Conservation (phyloP, 2,888 invertebrate species). For the Drosophila atripex region DNA sequence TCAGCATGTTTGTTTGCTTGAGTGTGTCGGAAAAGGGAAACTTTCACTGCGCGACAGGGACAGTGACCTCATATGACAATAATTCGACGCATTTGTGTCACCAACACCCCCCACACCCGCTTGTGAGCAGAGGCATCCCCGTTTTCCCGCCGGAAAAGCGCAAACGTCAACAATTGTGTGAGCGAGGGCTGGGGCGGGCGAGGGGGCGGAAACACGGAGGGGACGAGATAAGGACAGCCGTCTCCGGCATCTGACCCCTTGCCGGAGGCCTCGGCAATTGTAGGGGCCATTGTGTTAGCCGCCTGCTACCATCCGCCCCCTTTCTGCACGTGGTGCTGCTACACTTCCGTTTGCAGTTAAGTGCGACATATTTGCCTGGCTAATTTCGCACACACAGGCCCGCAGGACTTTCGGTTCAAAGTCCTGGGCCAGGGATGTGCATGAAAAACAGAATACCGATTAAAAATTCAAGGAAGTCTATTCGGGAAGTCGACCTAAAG, state of each 20-base stretch:
- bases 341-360: constrained; percentile 73
- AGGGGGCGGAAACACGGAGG: neutral
- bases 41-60: constrained; percentile 73
- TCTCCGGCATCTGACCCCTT: constrained; percentile 30
- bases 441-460: neutral
- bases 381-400: constrained; percentile 61
- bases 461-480: neutral
- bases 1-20: constrained; percentile 29
- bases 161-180: constrained; percentile 77
- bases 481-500: neutral
- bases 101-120: constrained; percentile 11
- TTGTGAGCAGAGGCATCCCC: neutral
- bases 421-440: constrained; percentile 35
- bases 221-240: constrained; percentile 32
- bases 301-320: constrained; percentile 22
- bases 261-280: constrained; percentile 63
- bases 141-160: constrained; percentile 52
- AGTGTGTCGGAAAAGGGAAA: constrained; percentile 48
- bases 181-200: constrained; percentile 12
- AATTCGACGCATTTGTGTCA: constrained; percentile 80
- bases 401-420: constrained; percentile 68
- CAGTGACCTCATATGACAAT: constrained; percentile 79
- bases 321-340: constrained; percentile 42
- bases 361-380: constrained; percentile 79
- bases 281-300: constrained; percentile 44